Conservation (phyloP, 2,797 vertebrate genomes). For the Gambusia yucatana region DNA sequence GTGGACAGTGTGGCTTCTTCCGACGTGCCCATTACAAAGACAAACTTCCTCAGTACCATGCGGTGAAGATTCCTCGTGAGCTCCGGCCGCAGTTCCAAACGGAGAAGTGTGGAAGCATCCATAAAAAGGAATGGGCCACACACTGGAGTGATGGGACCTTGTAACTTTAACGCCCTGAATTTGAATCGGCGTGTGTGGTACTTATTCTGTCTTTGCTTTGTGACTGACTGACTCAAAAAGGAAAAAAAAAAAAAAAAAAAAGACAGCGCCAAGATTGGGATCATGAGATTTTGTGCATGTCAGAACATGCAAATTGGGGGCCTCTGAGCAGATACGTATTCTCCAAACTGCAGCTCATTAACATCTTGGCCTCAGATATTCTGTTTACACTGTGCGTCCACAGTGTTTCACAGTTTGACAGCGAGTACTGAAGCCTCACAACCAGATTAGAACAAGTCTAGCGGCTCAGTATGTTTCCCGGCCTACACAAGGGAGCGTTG, state of each 20-base stretch:
- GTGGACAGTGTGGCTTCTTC: slow-evolving; percentile 91
- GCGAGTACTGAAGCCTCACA: slow-evolving; percentile 28
- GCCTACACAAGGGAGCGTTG: slow-evolving; percentile 32
- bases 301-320: slow-evolving; percentile 42
- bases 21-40: slow-evolving; percentile 86
- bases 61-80: slow-evolving; percentile 91
- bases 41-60: slow-evolving; percentile 90
- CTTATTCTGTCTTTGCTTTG: slow-evolving; percentile 60
- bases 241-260: slow-evolving; percentile 12
- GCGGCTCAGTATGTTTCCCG: slow-evolving; percentile 42
- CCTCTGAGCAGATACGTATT: slow-evolving; percentile 41
- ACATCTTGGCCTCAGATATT: slow-evolving; percentile 46
- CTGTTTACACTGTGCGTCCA: slow-evolving; percentile 43
- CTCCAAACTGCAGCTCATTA: slow-evolving; percentile 22
- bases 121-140: slow-evolving; percentile 90
- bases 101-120: slow-evolving; percentile 83
- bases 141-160: slow-evolving; percentile 82
- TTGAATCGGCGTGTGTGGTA: slow-evolving; percentile 53
- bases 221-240: slow-evolving; percentile 38
- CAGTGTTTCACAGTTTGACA: slow-evolving; percentile 33
- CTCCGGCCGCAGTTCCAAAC: slow-evolving; percentile 88
- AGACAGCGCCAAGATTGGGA: slow-evolving; percentile 49
- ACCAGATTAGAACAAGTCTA: slow-evolving; percentile 33
- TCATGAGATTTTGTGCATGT: slow-evolving; percentile 41
- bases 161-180: slow-evolving; percentile 57